Conservation (phyloP, 2,888 invertebrate genomes). For the Himalopsyche anomala region DNA sequence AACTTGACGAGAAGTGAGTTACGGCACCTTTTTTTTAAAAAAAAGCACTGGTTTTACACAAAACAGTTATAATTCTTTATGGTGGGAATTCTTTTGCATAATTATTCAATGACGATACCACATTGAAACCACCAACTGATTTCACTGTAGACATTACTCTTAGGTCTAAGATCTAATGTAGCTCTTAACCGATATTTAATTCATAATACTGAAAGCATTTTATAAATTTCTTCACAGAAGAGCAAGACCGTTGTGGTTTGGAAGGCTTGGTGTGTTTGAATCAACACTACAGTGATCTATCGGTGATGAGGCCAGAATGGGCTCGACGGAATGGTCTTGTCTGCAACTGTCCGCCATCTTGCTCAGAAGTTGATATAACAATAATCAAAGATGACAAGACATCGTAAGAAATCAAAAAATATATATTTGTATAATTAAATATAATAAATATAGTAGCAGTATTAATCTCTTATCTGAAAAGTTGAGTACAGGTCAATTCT, state of each 20-base stretch:
- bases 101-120: too few species aligned
- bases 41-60: too few species aligned
- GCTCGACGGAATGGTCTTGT: conserved; percentile 79
- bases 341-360: conserved; percentile 84
- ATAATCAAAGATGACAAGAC: conserved; percentile 77
- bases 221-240: conserved; percentile 69
- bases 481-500: too few species aligned
- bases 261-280: conserved; percentile 82
- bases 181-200: too few species aligned
- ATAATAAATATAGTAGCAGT: neutral
- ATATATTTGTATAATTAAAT: neutral
- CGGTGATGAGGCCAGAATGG: conserved; percentile 82
- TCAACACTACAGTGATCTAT: conserved; percentile 78
- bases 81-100: too few species aligned
- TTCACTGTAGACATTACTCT: neutral
- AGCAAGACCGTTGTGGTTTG: conserved; percentile 78
- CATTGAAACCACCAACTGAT: too few species aligned
- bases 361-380: conserved; percentile 83
- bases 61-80: too few species aligned
- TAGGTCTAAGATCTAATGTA: neutral
- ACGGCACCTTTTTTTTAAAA: too few species aligned
- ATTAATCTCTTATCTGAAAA: too few species aligned
- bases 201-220: neutral
- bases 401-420: conserved; percentile 67
- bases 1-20: too few species aligned